These are phyloP conservation scores for Balaenoptera acutorostrata DNA, from an alignment of 2,113 vertebrate genomes.

Conservation along the genomic window DNA sequence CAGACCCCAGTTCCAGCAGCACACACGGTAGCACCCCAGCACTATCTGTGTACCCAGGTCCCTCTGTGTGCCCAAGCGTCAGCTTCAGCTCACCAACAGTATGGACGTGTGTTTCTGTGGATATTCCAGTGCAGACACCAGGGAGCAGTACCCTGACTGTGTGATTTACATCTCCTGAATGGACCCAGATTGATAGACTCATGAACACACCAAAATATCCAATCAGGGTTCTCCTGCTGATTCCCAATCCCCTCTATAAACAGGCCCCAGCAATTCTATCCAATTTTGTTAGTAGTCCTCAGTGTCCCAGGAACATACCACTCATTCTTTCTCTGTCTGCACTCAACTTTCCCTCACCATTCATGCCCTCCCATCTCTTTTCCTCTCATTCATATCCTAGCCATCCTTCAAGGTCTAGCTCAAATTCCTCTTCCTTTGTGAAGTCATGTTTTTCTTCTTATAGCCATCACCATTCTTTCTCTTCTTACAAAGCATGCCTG, in stretches of 20 bases:
- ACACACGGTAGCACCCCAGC: background rate
- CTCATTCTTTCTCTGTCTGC: background rate
- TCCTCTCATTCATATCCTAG: background rate
- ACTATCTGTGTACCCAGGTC: background rate
- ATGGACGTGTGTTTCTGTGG: background rate
- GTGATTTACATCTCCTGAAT: background rate
- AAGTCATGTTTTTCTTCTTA: background rate
- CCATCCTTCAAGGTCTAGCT: background rate
- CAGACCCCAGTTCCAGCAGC: background rate
- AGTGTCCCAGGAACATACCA: background rate
- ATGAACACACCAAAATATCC: background rate
- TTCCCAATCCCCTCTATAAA: background rate
- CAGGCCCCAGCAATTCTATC: background rate
- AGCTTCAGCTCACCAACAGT: background rate
- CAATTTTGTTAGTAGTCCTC: background rate
- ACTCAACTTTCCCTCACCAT: background rate
- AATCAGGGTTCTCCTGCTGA: background rate
- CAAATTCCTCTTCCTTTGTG: background rate
- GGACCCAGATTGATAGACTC: background rate
- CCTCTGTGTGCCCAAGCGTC: background rate
- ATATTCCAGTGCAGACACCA: background rate
- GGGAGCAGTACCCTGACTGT: background rate
- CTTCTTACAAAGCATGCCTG: background rate
- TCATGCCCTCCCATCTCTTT: background rate
- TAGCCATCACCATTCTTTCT: background rate